phyloP scores from a whole-genome alignment of 1,140 invertebrate species.

The Hypsibius dujardini region DNA sequence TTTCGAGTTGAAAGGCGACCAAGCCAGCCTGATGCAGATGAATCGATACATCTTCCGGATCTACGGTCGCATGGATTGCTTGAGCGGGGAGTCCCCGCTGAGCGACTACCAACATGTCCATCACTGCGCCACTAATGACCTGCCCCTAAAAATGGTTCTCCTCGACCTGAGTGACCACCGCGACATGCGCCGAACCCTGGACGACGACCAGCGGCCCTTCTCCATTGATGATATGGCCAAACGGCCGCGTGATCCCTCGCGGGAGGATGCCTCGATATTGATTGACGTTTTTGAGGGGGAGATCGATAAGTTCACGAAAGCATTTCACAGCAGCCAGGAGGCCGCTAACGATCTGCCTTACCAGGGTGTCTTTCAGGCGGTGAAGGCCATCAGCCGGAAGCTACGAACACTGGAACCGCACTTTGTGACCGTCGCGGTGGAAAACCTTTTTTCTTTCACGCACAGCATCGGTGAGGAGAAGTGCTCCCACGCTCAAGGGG shows the following conservation, averaged over 20 bases:
- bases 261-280: constrained; percentile 1
- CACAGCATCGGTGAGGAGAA: neutral
- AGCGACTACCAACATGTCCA: constrained; percentile 10
- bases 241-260: neutral
- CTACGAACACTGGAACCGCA: constrained; percentile 1
- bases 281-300: constrained; percentile 13
- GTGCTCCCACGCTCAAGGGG: neutral
- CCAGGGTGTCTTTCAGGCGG: constrained; percentile 55
- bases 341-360: neutral
- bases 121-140: neutral
- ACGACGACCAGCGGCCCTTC: constrained; percentile 16
- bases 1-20: constrained; percentile 7
- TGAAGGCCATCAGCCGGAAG: constrained; percentile 61
- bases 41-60: constrained; percentile 16
- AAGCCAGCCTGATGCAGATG: constrained; percentile 8
- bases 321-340: neutral
- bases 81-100: neutral
- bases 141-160: neutral
- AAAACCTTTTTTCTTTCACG: constrained; percentile 3
- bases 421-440: neutral
- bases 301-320: neutral
- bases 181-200: constrained; percentile 11
- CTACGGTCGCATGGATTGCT: constrained; percentile 3
- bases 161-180: neutral
- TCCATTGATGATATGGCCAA: neutral